Evolutionary conservation across 2,113 vertebrate genomes (phyloP).

Genomic region (Rhombomys opimus): DNA sequence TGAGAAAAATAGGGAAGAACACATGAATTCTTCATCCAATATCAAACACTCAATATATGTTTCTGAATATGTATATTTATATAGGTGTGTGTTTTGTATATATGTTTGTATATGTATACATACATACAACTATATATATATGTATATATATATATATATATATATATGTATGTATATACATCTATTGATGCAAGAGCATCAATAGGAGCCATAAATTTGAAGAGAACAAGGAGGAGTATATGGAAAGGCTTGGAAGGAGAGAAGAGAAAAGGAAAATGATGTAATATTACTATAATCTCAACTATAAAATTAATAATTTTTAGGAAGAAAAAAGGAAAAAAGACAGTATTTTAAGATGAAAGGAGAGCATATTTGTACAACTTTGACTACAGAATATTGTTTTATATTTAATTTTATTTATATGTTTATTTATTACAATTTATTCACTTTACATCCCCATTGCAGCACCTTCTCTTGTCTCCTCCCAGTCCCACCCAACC

Average conservation of each 20-base stretch:
- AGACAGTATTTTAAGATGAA: not conserved
- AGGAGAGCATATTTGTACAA: too few species aligned
- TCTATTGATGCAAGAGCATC: not conserved
- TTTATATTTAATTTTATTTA: too few species aligned
- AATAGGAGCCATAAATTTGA: not conserved
- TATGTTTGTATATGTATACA: too few species aligned
- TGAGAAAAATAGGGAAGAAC: too few species aligned
- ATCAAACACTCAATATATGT: not conserved
- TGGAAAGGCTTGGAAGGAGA: not conserved
- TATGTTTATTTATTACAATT: too few species aligned
- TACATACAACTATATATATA: not conserved
- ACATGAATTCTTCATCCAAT: not conserved
- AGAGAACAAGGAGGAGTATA: not conserved
- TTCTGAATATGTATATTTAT: not conserved
- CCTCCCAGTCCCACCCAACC: too few species aligned
- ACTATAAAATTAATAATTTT: not conserved
- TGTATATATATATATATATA: not conserved
- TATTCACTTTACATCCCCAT: too few species aligned
- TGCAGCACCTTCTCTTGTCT: too few species aligned
- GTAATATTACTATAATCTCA: not conserved
- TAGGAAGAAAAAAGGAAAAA: not conserved
- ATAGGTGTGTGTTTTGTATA: not conserved
- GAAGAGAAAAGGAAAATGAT: not conserved
- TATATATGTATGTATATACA: too few species aligned
- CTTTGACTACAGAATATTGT: not conserved